Evolutionary conservation across 1,140 invertebrate genomes (phyloP).

Genomic region (Oreohelix idahoensis): DNA sequence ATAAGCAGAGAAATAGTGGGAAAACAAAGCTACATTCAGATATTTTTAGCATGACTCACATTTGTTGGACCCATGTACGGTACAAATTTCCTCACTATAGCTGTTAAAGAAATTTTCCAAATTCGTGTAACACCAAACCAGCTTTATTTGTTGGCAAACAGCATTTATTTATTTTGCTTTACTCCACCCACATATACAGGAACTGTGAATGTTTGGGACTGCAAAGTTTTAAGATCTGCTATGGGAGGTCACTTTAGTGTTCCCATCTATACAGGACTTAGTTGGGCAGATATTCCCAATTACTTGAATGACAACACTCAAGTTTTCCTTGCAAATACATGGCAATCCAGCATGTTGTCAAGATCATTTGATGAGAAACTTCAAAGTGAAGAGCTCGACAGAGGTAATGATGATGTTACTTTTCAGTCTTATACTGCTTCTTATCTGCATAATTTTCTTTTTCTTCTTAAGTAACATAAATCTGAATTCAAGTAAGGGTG

Average conservation of each 20-base stretch:
- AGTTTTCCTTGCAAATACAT: slow-evolving; percentile 27
- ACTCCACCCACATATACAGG: slow-evolving; percentile 8
- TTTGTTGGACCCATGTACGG: too few relatives aligned
- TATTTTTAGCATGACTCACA: too few relatives aligned
- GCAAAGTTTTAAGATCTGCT: slow-evolving; percentile 33
- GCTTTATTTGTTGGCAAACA: too few relatives aligned
- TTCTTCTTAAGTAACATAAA: too few relatives aligned
- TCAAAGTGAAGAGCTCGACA: not conserved
- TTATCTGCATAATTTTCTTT: too few relatives aligned
- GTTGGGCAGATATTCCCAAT: slow-evolving; percentile 7
- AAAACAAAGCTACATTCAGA: too few relatives aligned
- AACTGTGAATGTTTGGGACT: slow-evolving; percentile 29
- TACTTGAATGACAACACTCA: not conserved
- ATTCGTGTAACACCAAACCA: too few relatives aligned
- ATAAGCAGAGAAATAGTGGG: too few relatives aligned
- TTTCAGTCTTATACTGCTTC: too few relatives aligned
- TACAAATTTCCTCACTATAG: too few relatives aligned
- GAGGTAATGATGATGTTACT: not conserved
- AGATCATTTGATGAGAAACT: slow-evolving; percentile 6
- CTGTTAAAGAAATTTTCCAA: too few relatives aligned
- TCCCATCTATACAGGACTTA: slow-evolving; percentile 13
- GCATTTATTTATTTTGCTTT: not conserved
- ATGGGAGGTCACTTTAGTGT: slow-evolving; percentile 38
- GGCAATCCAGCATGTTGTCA: not conserved
- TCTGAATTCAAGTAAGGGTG: too few relatives aligned